A percentile compares a stretch with the other conserved stretches of the same genome.
Evolutionary conservation across 2,113 vertebrate genomes (phyloP).

Genomic region (Spilogale gracilis): DNA sequence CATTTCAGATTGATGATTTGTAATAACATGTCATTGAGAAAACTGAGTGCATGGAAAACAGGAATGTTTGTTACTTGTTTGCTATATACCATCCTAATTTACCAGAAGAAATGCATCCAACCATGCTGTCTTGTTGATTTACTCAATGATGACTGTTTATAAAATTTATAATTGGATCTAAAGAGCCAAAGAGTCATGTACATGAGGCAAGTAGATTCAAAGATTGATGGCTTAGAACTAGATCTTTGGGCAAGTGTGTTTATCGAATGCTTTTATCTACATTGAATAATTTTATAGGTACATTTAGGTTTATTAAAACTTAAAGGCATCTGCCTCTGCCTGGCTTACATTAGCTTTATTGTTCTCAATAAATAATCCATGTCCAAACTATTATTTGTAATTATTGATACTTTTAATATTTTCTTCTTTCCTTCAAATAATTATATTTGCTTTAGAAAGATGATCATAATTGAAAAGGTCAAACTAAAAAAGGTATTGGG

Average conservation of each 20-base stretch:
- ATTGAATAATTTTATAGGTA: not conserved
- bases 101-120: not conserved
- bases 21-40: not conserved
- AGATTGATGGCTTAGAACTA: not conserved
- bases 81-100: not conserved
- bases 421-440: not conserved
- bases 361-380: not conserved
- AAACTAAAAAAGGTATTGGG: not conserved
- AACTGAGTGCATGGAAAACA: not conserved
- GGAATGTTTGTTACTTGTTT: not conserved
- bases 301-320: not conserved
- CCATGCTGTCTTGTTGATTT: not conserved
- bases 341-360: not conserved
- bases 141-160: not conserved
- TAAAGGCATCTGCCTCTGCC: not conserved
- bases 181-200: not conserved
- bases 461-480: not conserved
- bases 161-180: not conserved
- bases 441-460: not conserved
- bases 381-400: not conserved
- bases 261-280: not conserved
- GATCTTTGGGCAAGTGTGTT: not conserved
- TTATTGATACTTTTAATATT: not conserved
- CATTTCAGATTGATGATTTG: slow-evolving; percentile 15
- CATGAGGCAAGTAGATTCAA: not conserved